Evolutionary conservation across 2,113 vertebrate genomes (phyloP).

Genomic region (Otus sunia): DNA sequence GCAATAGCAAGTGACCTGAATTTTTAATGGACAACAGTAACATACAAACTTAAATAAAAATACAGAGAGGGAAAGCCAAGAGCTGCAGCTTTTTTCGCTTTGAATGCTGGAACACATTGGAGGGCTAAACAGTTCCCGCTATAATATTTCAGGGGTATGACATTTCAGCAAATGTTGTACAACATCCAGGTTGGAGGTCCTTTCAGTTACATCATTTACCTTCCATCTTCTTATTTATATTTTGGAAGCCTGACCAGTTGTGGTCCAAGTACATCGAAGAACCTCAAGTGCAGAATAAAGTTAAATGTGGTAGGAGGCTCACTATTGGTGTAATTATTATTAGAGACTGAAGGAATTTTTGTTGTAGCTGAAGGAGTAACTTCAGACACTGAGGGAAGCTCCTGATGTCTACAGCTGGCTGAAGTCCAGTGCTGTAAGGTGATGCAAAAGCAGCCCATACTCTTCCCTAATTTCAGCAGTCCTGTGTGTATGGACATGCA

Average conservation of each 20-base stretch:
- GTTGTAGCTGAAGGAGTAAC: neutral
- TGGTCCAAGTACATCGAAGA: neutral
- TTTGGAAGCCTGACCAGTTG: neutral
- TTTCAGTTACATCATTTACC: neutral
- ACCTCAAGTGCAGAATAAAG: neutral
- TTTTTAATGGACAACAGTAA: neutral
- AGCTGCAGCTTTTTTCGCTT: neutral
- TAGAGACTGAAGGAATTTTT: neutral
- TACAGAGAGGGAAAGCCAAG: neutral
- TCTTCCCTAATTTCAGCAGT: neutral
- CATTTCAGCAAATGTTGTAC: neutral
- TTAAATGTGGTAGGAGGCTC: neutral
- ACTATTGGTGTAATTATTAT: neutral
- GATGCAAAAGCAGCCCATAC: neutral
- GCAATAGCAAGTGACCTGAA: fast-evolving
- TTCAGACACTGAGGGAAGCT: neutral
- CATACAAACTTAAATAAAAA: neutral
- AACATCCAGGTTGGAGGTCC: neutral
- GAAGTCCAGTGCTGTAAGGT: neutral
- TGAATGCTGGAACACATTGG: neutral
- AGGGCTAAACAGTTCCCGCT: neutral
- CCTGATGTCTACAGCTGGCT: neutral
- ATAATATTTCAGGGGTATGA: neutral
- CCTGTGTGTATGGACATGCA: neutral
- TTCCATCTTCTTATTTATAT: neutral